Base-by-base conservation (phyloP, 2,888 invertebrate species). In the Aleiodes testaceus region DNA sequence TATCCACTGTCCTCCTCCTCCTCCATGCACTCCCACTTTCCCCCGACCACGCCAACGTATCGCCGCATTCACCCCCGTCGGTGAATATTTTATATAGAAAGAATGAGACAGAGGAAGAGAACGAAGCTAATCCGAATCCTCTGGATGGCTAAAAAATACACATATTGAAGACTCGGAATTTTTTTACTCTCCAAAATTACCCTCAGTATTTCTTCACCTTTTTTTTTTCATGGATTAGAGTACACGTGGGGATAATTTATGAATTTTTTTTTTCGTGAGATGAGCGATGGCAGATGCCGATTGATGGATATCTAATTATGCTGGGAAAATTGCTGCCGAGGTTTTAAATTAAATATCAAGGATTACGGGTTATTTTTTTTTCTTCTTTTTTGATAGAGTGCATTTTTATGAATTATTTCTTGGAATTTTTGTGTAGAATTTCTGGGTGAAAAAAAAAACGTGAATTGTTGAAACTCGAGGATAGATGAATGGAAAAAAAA, bases 221-320 rank as follows among this genome's bases (percentile, higher is more conserved):
- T 49, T 18, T 69, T 61, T 18, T 61, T 16, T 59, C 18, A 16
- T 30, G 22, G 22, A 22, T 3, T 3, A 26, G 26, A 2, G 26
- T 42, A 67, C 26, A 45, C 66, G 30, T 36, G 59, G 61, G 44
- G 50, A 65, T 68, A 70, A 61, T 69, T 61, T 52, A 36, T 45
- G 26, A 49, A 47, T 65, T 61, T 61, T 70, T 52, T 65, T 61
- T 52, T 68, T 66, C 26, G 36, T 4, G 2, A 44, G 22, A 55
- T 49, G 36, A 66, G 66, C 47, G 68, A 42, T 36, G 71, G 50
- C 44, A 64, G 53, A 53, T 67, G 18, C 36, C n/a, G 68, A 70
- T 84, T 82, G 83, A 84, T 83, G 83, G 80, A 76, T 78, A 80
- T 80, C 80, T 84, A 83, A 83, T 84, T 83, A 83, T 79, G 79